Evolutionary conservation across 2,888 invertebrate genomes (phyloP).

Genomic region (Cybosia mesomella): DNA sequence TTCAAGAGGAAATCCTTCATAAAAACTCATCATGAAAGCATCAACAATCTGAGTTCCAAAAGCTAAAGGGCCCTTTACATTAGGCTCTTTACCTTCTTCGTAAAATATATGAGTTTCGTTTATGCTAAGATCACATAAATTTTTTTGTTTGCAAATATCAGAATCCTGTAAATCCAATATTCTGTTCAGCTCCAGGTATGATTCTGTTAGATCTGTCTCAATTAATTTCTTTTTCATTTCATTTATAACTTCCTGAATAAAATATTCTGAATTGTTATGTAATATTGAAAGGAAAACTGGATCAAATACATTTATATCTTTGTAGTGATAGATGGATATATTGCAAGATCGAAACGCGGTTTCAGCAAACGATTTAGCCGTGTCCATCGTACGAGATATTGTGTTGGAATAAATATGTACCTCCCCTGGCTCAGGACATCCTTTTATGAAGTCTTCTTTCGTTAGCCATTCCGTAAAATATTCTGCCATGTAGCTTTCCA

Average conservation of each 20-base stretch:
- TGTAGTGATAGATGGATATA: slow-evolving; percentile 55
- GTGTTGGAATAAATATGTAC: slow-evolving; percentile 72
- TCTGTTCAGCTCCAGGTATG: slow-evolving; percentile 59
- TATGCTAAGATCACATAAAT: slow-evolving; percentile 62
- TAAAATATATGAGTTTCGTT: slow-evolving; percentile 54
- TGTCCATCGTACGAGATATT: slow-evolving; percentile 65
- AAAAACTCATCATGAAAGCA: slow-evolving; percentile 74
- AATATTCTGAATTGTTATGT: slow-evolving; percentile 55
- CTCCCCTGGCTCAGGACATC: slow-evolving; percentile 59
- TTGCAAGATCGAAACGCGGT: slow-evolving; percentile 70
- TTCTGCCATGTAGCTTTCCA: slow-evolving; percentile 73
- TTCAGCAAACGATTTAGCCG: slow-evolving; percentile 66
- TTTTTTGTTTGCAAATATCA: slow-evolving; percentile 57
- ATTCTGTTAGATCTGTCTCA: slow-evolving; percentile 51
- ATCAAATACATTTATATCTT: slow-evolving; percentile 61
- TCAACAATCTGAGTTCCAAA: slow-evolving; percentile 67
- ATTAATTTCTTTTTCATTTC: slow-evolving; percentile 65
- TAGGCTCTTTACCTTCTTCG: slow-evolving; percentile 62
- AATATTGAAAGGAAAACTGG: slow-evolving; percentile 67
- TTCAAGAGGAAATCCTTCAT: slow-evolving; percentile 64
- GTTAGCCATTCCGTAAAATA: slow-evolving; percentile 70
- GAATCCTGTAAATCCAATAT: slow-evolving; percentile 69
- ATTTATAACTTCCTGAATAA: slow-evolving; percentile 49
- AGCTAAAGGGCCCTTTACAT: slow-evolving; percentile 64
- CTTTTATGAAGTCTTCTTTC: slow-evolving; percentile 55